Conservation (phyloP, 2,113 vertebrate species). For the Xiphias gladius region DNA sequence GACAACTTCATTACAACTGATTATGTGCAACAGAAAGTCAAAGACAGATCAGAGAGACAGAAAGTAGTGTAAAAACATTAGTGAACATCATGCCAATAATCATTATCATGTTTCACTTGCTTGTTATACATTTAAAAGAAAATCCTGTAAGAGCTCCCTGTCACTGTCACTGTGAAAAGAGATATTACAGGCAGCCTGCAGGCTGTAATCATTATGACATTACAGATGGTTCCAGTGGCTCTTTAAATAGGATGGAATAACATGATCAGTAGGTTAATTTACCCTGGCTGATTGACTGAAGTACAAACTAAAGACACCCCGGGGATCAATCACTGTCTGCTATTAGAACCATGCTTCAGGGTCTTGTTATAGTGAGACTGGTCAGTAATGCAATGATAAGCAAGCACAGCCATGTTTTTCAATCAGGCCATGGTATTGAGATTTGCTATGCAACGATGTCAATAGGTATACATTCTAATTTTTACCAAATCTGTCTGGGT, state of each 20-base stretch:
- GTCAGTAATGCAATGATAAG: not conserved
- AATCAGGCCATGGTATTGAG: not conserved
- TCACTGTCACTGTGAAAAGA: conserved; percentile 12
- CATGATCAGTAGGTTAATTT: conserved; percentile 55
- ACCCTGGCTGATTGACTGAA: conserved; percentile 47
- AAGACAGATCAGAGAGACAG: conserved; percentile 41
- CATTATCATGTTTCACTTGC: conserved; percentile 23
- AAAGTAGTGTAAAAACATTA: not conserved
- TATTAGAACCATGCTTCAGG: not conserved
- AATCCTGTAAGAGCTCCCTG: not conserved
- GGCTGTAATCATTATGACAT: conserved; percentile 48
- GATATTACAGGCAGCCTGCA: conserved; percentile 35
- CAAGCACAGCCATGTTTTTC: not conserved
- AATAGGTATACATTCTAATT: not conserved
- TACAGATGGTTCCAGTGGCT: conserved; percentile 55
- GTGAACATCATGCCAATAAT: not conserved
- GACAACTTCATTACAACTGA: conserved; percentile 63
- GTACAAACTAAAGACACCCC: conserved; percentile 47
- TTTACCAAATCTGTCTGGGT: not conserved
- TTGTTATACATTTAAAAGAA: conserved; percentile 27
- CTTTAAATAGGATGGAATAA: conserved; percentile 60
- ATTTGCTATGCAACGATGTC: not conserved
- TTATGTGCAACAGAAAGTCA: conserved; percentile 55
- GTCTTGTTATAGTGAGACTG: not conserved
- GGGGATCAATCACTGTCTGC: conserved; percentile 52